Conservation (phyloP, 2,888 invertebrate species). For the Drosophila sordidula region DNA sequence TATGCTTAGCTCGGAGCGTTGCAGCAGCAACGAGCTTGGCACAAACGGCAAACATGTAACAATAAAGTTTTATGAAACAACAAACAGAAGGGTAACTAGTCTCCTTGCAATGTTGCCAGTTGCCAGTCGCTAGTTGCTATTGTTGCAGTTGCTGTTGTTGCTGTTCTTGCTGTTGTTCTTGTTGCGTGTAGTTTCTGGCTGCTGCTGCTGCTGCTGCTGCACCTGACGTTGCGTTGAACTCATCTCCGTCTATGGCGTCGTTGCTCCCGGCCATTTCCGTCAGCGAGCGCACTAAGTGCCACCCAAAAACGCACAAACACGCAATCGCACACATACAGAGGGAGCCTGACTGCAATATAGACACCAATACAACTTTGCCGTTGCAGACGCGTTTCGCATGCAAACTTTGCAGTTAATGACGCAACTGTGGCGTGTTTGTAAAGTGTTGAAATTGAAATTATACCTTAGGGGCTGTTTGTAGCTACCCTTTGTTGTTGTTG, state of each 20-base stretch:
- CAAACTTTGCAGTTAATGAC: constrained; percentile 79
- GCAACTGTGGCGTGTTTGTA: constrained; percentile 80
- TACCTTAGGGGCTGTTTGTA: constrained; percentile 66
- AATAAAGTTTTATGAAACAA: constrained; percentile 77
- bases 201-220: constrained; percentile 46
- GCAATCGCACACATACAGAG: constrained; percentile 19
- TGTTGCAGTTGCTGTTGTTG: constrained; percentile 15
- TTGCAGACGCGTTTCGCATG: constrained; percentile 66
- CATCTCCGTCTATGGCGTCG: constrained; percentile 56
- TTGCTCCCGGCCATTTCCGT: constrained; percentile 72
- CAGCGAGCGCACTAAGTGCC: constrained; percentile 65
- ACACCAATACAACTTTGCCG: constrained; percentile 27
- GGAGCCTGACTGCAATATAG: constrained; percentile 8
- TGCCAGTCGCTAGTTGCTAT: constrained; percentile 9
- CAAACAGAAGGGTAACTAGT: constrained; percentile 47
- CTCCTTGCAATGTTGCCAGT: constrained; percentile 21
- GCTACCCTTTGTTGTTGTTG: constrained; percentile 9
- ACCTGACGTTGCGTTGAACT: constrained; percentile 75
- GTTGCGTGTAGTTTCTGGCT: constrained; percentile 4
- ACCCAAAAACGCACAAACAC: constrained; percentile 9
- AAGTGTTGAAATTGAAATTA: constrained; percentile 83
- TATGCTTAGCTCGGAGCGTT: constrained; percentile 57
- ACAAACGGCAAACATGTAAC: constrained; percentile 55
- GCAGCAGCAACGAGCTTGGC: constrained; percentile 19
- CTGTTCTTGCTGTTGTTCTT: constrained; percentile 17